Percentiles rank a stretch among this genome's conserved stretches.
Evolutionary conservation across 1,140 invertebrate genomes (phyloP).

Genomic region (Drosophila sproati): DNA sequence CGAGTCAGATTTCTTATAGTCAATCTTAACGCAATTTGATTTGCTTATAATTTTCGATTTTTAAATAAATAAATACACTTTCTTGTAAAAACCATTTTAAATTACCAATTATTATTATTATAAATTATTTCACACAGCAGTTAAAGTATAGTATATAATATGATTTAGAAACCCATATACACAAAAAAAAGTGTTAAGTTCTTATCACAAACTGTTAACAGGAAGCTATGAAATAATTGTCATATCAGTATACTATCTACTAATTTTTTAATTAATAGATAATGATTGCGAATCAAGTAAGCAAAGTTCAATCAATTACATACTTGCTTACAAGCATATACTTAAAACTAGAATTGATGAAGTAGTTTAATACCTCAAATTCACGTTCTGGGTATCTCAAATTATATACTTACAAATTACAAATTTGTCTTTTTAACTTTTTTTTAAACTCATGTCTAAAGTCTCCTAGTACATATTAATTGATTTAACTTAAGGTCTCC

Average conservation of each 20-base stretch:
- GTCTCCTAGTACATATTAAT: no score
- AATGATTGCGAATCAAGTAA: slow-evolving; percentile 21
- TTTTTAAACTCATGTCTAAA: no score
- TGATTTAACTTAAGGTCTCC: no score
- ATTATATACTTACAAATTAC: no score
- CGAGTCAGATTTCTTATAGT: no score
- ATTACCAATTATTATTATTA: background rate
- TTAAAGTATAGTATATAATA: background rate
- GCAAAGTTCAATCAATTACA: slow-evolving; percentile 33
- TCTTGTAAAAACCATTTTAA: background rate
- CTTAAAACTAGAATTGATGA: background rate
- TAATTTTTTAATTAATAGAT: slow-evolving; percentile 28
- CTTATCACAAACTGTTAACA: slow-evolving; percentile 36
- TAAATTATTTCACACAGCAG: no score
- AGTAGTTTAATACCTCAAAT: background rate
- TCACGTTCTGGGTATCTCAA: no score
- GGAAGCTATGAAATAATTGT: slow-evolving; percentile 32
- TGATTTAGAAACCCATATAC: no score
- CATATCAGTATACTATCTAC: slow-evolving; percentile 38
- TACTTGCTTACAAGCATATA: slow-evolving; percentile 1
- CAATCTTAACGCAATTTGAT: no score
- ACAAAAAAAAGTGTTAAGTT: slow-evolving; percentile 3
- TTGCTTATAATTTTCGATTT: no score
- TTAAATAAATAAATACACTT: no score
- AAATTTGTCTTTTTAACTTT: background rate